These are phyloP conservation scores for Cnemophilus loriae DNA, from an alignment of 2,113 vertebrate species.

Conservation along the genomic window DNA sequence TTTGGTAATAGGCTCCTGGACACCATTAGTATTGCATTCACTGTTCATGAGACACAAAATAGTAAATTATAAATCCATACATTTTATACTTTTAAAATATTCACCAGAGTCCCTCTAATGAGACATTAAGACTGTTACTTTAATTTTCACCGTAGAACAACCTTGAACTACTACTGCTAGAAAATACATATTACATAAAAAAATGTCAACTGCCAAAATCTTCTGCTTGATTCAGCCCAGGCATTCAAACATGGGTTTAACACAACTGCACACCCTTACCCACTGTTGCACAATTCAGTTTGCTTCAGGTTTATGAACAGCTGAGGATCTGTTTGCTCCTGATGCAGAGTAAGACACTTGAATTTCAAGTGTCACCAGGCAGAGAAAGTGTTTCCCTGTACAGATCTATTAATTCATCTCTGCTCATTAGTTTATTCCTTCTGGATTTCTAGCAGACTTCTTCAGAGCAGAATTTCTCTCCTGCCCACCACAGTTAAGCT, in stretches of 20 bases:
- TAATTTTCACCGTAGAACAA: neutral
- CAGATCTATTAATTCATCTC: neutral
- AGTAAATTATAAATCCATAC: neutral
- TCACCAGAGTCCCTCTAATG: neutral
- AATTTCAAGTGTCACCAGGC: neutral
- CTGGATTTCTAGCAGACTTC: neutral
- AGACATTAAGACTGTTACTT: neutral
- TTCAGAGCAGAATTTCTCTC: neutral
- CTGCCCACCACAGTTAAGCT: neutral
- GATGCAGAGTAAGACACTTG: neutral
- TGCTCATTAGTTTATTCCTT: neutral
- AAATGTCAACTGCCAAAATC: neutral
- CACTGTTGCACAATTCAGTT: neutral
- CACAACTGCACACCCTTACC: neutral
- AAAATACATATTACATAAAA: neutral
- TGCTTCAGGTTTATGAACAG: neutral
- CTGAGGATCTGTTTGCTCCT: neutral
- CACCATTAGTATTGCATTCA: neutral
- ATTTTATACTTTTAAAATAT: neutral
- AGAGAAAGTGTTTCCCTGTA: neutral
- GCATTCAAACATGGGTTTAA: neutral
- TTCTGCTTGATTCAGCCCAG: neutral
- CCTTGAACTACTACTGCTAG: neutral
- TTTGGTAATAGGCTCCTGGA: neutral
- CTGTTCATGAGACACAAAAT: neutral